Base-by-base conservation (phyloP, 37 sponge, comb jelly and placozoan genomes). In the Haliclona indistincta region DNA sequence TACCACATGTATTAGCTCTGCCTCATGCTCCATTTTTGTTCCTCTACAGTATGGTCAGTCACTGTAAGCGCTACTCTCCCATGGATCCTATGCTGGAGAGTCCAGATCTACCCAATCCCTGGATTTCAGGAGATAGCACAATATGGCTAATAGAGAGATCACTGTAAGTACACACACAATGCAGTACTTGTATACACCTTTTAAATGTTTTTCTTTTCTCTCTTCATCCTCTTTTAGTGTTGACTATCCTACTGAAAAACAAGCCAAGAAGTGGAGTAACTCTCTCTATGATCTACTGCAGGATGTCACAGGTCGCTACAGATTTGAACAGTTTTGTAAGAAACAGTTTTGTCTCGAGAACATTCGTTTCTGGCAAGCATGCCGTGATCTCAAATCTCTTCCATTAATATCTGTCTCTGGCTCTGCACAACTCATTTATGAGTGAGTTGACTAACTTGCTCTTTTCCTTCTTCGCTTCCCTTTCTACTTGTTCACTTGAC, bases 311-410 rank as follows among this genome's bases (percentile, higher is more conserved):
- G 91, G 91, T 10, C 44, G 91, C 2, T 75, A 78, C 45, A 36
- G 47, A 29, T 90, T 84, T 70, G 91, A 90, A 30, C 51, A 69
- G 52, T 84, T 84, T 64, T 90, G 91, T 77, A 71, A 79, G 42
- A 66, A 51, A 22, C 81, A 84, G 54, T 76, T 45, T 54, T 77
- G 71, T 43, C 49, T 72, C n/a, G 91, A 90, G 82, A 90, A 90
- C 53, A 78, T 90, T 20, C 51, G 76, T 62, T 90, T 90, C 63
- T 90, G 91, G 91, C 82, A 84, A 54, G 81, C 86, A 6, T 80
- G 85, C 43, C 70, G 47, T 10, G 86, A 90, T 63, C 78, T 90
- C 13, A 70, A 84, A 63, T n/a, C 70, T 34, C 70, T 84, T n/a
- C 85, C 86, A 4, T 78, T 90, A 22, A 4, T 25, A 1, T 40